These are phyloP conservation scores for Sphenopsis melanotis DNA, from an alignment of 2,797 vertebrate species.

Conservation along the genomic window DNA sequence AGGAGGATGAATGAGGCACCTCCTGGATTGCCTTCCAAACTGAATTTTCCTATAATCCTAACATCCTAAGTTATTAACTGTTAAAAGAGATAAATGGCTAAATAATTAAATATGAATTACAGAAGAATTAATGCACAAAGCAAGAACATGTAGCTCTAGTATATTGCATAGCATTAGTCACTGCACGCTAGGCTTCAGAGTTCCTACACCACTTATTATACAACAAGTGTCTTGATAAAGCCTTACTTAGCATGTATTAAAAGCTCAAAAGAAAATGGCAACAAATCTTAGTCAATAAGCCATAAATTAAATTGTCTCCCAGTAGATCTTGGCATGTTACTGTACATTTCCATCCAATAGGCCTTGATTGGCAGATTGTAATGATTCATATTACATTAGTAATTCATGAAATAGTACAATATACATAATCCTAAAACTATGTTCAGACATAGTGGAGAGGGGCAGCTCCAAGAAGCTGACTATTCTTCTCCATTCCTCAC, in stretches of 20 bases:
- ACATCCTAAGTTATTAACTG: background rate
- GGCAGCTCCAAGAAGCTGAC: background rate
- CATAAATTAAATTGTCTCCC: constrained; percentile 24
- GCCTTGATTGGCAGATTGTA: background rate
- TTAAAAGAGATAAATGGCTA: background rate
- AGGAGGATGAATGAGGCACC: background rate
- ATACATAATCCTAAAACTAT: background rate
- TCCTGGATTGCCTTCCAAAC: background rate
- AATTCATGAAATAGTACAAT: background rate
- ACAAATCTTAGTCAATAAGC: background rate
- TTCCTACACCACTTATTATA: background rate
- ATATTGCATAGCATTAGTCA: background rate
- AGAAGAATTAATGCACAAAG: background rate
- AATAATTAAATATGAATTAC: background rate
- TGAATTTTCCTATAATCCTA: background rate
- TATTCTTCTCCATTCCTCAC: background rate
- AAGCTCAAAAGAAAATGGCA: constrained; percentile 1
- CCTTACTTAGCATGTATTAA: background rate
- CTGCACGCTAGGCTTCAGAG: background rate
- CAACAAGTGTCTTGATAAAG: background rate
- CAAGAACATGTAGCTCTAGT: background rate
- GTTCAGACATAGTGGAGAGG: background rate
- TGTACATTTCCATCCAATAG: background rate
- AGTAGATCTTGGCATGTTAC: background rate
- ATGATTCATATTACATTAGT: background rate